Conservation (phyloP, 2,797 vertebrate genomes). For the Moxostoma hubbsi region DNA sequence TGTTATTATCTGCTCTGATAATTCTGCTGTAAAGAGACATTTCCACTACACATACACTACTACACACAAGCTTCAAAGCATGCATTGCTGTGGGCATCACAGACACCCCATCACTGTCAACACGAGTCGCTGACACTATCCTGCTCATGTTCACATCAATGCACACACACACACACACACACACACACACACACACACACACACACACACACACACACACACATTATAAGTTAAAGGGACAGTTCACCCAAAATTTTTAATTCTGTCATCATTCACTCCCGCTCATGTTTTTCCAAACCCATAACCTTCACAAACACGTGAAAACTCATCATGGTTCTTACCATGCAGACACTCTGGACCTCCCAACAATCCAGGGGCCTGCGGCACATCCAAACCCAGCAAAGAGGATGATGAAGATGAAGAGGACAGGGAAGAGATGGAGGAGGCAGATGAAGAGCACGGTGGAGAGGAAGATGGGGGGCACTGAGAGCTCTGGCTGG, state of each 20-base stretch:
- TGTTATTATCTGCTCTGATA: conserved; percentile 22
- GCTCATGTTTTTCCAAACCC: no score
- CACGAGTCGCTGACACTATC: conserved; percentile 11
- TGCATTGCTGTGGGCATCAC: conserved; percentile 15
- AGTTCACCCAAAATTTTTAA: no score
- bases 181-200: conserved; percentile 16
- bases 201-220: conserved; percentile 8
- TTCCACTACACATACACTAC: conserved; percentile 7
- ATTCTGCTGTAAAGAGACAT: conserved; percentile 4
- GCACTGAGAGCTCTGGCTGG: conserved; percentile 72
- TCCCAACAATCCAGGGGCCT: conserved; percentile 76
- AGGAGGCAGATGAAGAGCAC: conserved; percentile 75
- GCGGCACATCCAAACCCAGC: conserved; percentile 84
- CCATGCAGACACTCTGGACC: conserved; percentile 78
- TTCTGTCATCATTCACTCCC: no score
- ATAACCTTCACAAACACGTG: no score
- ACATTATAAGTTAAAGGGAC: background rate
- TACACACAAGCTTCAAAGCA: conserved; percentile 32
- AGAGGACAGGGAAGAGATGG: conserved; percentile 71
- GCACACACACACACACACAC: conserved; percentile 11
- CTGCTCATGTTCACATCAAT: conserved; percentile 23
- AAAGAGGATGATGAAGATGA: conserved; percentile 78
- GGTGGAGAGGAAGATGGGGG: conserved; percentile 75
- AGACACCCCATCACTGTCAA: conserved; percentile 42
- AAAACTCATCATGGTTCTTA: conserved; percentile 60